Evolutionary conservation across 1,140 invertebrate species (phyloP), one percentile per base, ranked within the genome.

Genomic region (Radopholus similis): DNA sequence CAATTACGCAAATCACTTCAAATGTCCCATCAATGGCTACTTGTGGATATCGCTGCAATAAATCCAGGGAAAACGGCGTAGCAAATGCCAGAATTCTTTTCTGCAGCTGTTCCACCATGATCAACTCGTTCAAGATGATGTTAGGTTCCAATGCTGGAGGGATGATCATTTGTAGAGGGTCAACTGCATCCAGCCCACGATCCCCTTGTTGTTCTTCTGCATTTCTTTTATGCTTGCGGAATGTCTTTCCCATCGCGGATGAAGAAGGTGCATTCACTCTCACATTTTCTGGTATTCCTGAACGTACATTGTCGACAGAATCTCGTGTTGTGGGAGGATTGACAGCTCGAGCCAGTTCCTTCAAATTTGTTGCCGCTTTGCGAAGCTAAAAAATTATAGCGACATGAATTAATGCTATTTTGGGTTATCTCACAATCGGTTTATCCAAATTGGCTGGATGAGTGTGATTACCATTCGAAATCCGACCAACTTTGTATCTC

Each of bases 51-150:
- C 26, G 11, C 2, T 21, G 15, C 1, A 59, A 21, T n/a, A 59
- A 34, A 21, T 59, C 2, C 35, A 59, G 18, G 21, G 56, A 28
- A 59, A 4, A 34, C 6, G 15, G 56, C 6, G 56, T n/a, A 8
- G 56, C 56, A 59, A 59, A 59, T 4, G 38, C 57, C 21, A 6
- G 28, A 59, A 59, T 59, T 11, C 3, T 40, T 21, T 59, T 59
- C 11, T 21, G 13, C 42, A 40, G 4, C 30, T 59, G 37, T 2
- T 28, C 47, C 13, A 13, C 35, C 5, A 32, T 35, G 2, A n/a
- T 2, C 8, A 59, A 2, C 35, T 35, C 57, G 26, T 59, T 44
- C 35, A 15, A 35, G 9, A 59, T 40, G 1, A 35, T 35, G 23
- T 4, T n/a, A 6, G 35, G 34, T 23, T 59, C 42, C 32, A 59